A percentile compares a stretch with the other conserved stretches of the same genome.
Conservation (phyloP, 1,140 invertebrate genomes). For the Drosophila obscura region DNA sequence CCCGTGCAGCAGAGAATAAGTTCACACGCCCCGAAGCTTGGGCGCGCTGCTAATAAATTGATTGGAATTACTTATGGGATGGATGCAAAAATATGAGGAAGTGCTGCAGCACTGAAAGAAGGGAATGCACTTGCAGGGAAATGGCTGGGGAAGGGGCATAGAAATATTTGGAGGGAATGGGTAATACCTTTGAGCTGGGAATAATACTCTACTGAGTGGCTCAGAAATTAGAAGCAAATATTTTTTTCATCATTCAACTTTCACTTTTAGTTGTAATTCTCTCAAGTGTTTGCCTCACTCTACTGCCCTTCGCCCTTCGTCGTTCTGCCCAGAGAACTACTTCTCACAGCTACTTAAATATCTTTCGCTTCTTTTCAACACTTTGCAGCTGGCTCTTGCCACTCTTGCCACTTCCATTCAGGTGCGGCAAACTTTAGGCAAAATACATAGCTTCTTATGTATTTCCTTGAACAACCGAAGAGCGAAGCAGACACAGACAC, state of each 20-base stretch:
- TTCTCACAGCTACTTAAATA: background rate
- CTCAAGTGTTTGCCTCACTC: slow-evolving; percentile 9
- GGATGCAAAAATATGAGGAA: too few species aligned
- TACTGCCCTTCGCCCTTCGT: background rate
- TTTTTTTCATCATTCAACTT: slow-evolving; percentile 14
- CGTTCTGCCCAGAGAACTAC: background rate
- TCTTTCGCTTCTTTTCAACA: slow-evolving; percentile 32
- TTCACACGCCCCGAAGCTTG: slow-evolving; percentile 35
- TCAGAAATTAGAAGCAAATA: too few species aligned
- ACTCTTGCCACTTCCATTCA: slow-evolving; percentile 39
- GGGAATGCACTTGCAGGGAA: too few species aligned
- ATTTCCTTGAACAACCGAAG: slow-evolving; percentile 61
- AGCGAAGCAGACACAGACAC: slow-evolving; percentile 9
- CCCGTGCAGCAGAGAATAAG: slow-evolving; percentile 11
- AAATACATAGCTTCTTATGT: slow-evolving; percentile 66
- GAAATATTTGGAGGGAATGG: too few species aligned
- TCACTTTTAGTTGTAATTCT: slow-evolving; percentile 26
- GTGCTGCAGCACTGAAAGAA: too few species aligned
- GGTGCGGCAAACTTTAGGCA: slow-evolving; percentile 34
- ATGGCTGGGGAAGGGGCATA: too few species aligned
- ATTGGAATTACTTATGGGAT: slow-evolving; percentile 14
- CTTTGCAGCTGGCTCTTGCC: slow-evolving; percentile 27
- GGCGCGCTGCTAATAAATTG: slow-evolving; percentile 8
- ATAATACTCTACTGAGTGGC: background rate
- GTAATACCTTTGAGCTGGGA: too few species aligned